Percentiles rank a stretch among this genome's conserved stretches.
phyloP scores from a whole-genome alignment of 2,113 vertebrate genomes.

The Accipiter virgatus region DNA sequence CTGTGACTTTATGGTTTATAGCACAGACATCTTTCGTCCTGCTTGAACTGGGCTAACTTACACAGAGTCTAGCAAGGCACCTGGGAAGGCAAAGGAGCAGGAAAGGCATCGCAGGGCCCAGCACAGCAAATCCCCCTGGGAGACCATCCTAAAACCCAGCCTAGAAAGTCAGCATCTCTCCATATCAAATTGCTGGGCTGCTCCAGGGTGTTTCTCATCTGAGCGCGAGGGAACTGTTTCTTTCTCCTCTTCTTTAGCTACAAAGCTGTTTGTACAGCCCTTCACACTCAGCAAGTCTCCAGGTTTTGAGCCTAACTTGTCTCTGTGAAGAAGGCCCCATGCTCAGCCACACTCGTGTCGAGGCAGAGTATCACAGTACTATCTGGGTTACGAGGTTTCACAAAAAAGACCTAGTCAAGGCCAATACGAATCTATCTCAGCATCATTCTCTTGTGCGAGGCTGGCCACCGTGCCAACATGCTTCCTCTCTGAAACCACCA shows the following conservation, averaged over 20 bases:
- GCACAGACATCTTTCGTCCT: background rate
- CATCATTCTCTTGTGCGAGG: fast-evolving
- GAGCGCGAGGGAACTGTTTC: background rate
- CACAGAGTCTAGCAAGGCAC: background rate
- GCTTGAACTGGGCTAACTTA: background rate
- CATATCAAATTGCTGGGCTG: background rate
- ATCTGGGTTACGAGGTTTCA: background rate
- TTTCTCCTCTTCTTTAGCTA: background rate
- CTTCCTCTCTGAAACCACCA: background rate
- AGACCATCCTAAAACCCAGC: background rate
- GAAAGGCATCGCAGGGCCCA: background rate
- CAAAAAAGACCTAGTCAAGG: background rate
- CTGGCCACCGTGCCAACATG: fast-evolving
- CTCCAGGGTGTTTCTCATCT: background rate
- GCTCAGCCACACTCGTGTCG: fast-evolving
- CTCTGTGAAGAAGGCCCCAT: background rate
- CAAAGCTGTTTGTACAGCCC: background rate
- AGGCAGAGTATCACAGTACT: background rate
- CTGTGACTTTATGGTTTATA: background rate
- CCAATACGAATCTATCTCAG: background rate
- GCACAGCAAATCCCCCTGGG: background rate
- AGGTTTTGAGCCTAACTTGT: background rate
- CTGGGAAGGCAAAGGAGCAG: background rate
- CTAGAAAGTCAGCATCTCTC: background rate
- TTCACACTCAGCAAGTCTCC: background rate